phyloP scores from a whole-genome alignment of 2,797 vertebrate genomes.

The Silurus lanzhouensis region DNA sequence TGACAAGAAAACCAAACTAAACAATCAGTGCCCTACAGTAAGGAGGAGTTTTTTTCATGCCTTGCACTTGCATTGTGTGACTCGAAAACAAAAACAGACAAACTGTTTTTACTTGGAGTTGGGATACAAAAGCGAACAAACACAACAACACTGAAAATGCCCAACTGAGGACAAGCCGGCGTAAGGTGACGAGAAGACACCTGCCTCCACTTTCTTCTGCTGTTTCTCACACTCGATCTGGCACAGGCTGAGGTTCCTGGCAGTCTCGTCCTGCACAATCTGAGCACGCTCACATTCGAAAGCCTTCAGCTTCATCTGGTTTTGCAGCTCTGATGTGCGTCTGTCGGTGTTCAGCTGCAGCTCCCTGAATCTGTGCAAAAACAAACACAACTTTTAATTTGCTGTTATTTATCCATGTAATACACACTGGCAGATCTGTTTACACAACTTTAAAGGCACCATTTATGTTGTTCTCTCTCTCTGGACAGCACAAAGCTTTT shows the following conservation, averaged over 20 bases:
- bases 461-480: neutral
- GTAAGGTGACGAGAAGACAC: constrained; percentile 15
- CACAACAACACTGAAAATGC: neutral
- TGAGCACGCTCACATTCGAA: constrained; percentile 92
- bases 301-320: constrained; percentile 88
- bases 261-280: constrained; percentile 90
- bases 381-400: neutral
- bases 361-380: constrained; percentile 81
- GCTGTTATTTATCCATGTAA: neutral
- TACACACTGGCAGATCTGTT: neutral
- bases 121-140: neutral
- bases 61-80: neutral
- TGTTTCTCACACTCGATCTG: constrained; percentile 96
- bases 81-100: neutral
- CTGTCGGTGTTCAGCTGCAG: constrained; percentile 88
- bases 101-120: neutral
- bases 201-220: constrained; percentile 96
- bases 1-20: too few species aligned
- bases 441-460: neutral
- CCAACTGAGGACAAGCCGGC: too few species aligned
- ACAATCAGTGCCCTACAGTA: neutral
- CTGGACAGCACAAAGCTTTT: neutral
- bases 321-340: constrained; percentile 87
- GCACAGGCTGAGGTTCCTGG: constrained; percentile 86
- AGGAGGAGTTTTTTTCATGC: neutral